A percentile compares a stretch with the other conserved stretches of the same genome.
phyloP scores from a whole-genome alignment of 1,140 invertebrate genomes.

The Drosophila funebris region DNA sequence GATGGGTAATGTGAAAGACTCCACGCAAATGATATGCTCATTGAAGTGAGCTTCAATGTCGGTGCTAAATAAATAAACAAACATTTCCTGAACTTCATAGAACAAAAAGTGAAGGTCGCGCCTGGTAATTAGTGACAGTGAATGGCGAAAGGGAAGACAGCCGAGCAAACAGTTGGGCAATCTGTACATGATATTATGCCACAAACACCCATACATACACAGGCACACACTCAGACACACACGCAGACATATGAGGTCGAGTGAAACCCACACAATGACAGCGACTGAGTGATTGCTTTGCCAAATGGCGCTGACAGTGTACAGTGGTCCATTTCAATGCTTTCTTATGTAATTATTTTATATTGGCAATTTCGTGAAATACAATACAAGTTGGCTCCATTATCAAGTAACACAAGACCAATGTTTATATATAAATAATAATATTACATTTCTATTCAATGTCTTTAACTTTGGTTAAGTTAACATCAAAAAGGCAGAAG shows the following conservation, averaged over 20 bases:
- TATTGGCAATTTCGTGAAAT: neutral
- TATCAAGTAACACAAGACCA: too few species aligned
- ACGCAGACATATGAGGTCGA: conserved; percentile 4
- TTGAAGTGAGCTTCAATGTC: conserved; percentile 55
- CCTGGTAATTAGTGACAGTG: conserved; percentile 28
- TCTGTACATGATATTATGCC: conserved; percentile 11
- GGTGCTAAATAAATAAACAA: conserved; percentile 49
- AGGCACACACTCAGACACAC: conserved; percentile 22
- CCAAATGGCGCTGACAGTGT: conserved; percentile 3
- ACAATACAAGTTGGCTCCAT: too few species aligned
- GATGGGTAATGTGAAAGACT: conserved; percentile 2
- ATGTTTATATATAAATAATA: too few species aligned
- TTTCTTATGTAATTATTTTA: too few species aligned
- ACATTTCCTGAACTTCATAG: conserved; percentile 12
- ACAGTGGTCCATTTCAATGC: conserved; percentile 2
- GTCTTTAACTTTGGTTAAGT: neutral
- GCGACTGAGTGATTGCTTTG: conserved; percentile 15
- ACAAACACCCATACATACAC: conserved; percentile 13
- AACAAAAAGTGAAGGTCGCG: conserved; percentile 17
- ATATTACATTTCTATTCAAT: neutral
- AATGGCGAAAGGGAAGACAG: neutral
- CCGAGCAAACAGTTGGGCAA: conserved; percentile 17
- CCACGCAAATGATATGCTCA: conserved; percentile 63
- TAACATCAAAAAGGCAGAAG: too few species aligned
- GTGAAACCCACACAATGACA: neutral